Base-by-base conservation (phyloP, 2,797 vertebrate genomes). In the Threskiornis aethiopicus region DNA sequence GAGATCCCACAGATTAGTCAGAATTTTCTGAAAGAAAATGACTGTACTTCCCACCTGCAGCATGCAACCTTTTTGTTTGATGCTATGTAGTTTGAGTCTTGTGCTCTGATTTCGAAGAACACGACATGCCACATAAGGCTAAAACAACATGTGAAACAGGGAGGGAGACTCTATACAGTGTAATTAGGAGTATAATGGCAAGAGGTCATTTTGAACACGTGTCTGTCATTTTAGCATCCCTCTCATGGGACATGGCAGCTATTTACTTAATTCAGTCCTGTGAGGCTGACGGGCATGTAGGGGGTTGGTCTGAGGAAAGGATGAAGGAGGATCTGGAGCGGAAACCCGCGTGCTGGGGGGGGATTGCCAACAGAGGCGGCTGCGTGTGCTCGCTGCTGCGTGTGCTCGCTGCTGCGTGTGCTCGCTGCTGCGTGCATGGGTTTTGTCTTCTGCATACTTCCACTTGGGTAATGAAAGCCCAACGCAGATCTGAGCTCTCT, bases 251-350 rank as follows among this genome's bases (percentile, higher is more conserved):
- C 11, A 1, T 71, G 76, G 91, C 84, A 96, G 82, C 87, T 90
- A 37, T 86, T 77, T 91, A 51, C 57, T 93, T 82, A 49, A 61
- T 77, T 83, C 59, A 57, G 52, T 55, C 57, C 82, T 84, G 41
- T 16, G 49, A 86, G 57, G 22, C 71, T 85, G 87, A 49, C 13
- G 7, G 75, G 67, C 47, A 6, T 24, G 52, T 10, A 44, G 81
- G 59, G 81, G 90, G 67, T 87, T 82, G 42, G 61, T 67, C 8
- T 61, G 72, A 89, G 84, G 59, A 86, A 85, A 67, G 75, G 82
- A 84, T 73, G 70, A 21, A 59, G 73, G 66, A 95, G 87, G 82
- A 95, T 91, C 41, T 95, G 89, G 91, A 96, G 92, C 12, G 0
- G 93, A 92, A 95, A 85, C 31, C 46, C 7, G 1, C 2, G 1